Conservation (phyloP, 2,888 invertebrate species). For the Parapristionchus giblindavisi region DNA sequence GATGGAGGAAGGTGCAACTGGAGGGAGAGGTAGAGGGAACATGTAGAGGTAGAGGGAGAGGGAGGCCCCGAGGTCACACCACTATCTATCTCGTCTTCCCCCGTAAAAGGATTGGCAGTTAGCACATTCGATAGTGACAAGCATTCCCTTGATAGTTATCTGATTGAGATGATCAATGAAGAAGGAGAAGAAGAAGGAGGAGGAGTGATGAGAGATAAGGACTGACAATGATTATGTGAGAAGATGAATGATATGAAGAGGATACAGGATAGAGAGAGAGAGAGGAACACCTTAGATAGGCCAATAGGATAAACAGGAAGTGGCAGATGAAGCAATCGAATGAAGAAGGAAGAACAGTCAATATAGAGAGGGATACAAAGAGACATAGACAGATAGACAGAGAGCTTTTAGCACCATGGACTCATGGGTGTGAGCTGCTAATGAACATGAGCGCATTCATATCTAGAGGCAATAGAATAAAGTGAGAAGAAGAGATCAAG, state of each 20-base stretch:
- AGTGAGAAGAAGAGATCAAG: not conserved
- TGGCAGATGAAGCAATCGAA: constrained; percentile 25
- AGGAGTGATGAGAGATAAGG: no score
- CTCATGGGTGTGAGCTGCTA: no score
- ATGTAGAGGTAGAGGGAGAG: not conserved
- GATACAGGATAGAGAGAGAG: not conserved
- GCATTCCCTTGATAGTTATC: constrained; percentile 11
- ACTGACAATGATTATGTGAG: not conserved
- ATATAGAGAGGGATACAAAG: constrained; percentile 8
- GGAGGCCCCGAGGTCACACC: constrained; percentile 14
- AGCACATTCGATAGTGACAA: constrained; percentile 14
- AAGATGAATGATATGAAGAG: constrained; percentile 13
- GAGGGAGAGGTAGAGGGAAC: not conserved
- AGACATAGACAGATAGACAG: not conserved
- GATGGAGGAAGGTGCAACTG: constrained; percentile 1
- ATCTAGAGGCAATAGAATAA: constrained; percentile 5
- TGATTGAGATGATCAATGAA: constrained; percentile 14
- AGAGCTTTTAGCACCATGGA: constrained; percentile 25
- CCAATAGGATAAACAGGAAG: constrained; percentile 24
- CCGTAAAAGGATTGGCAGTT: not conserved
- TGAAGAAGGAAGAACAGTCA: constrained; percentile 10
- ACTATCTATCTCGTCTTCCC: not conserved
- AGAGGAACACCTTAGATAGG: constrained; percentile 17
- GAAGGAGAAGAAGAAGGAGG: no score
- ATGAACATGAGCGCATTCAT: constrained; percentile 21